Evolutionary conservation across 2,888 invertebrate species (phyloP).

Genomic region (Hyposoter dolosus): DNA sequence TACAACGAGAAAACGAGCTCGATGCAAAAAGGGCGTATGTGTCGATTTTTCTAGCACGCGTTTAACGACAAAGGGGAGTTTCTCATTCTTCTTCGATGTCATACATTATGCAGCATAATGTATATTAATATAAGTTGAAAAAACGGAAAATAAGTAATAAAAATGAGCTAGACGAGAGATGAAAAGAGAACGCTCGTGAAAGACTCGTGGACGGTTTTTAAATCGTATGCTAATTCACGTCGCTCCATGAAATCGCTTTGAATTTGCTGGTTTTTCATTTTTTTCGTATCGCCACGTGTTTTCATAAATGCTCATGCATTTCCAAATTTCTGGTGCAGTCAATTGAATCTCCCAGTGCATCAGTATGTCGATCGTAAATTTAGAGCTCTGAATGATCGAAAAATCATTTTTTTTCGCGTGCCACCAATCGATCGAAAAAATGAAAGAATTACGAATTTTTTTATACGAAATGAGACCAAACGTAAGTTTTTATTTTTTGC

Average conservation of each 20-base stretch:
- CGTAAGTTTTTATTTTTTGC: not conserved
- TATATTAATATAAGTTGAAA: slow-evolving; percentile 26
- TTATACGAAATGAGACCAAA: not conserved
- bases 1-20: not conserved
- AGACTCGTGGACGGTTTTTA: slow-evolving; percentile 51
- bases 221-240: slow-evolving; percentile 60
- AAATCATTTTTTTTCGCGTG: not conserved
- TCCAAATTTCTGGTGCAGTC: not conserved
- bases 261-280: slow-evolving; percentile 27
- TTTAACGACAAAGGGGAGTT: slow-evolving; percentile 37
- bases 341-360: not conserved
- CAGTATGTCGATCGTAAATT: not conserved
- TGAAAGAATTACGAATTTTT: not conserved
- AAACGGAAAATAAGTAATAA: not conserved
- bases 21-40: slow-evolving; percentile 14
- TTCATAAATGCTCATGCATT: not conserved
- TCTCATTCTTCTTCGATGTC: slow-evolving; percentile 35
- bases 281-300: slow-evolving; percentile 20
- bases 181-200: slow-evolving; percentile 17
- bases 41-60: slow-evolving; percentile 28
- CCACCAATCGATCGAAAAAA: not conserved
- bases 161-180: slow-evolving; percentile 12
- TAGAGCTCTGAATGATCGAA: not conserved
- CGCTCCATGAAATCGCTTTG: slow-evolving; percentile 28
- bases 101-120: slow-evolving; percentile 58